Evolutionary conservation across 2,888 invertebrate genomes (phyloP).

Genomic region (Tachystola acroxantha): DNA sequence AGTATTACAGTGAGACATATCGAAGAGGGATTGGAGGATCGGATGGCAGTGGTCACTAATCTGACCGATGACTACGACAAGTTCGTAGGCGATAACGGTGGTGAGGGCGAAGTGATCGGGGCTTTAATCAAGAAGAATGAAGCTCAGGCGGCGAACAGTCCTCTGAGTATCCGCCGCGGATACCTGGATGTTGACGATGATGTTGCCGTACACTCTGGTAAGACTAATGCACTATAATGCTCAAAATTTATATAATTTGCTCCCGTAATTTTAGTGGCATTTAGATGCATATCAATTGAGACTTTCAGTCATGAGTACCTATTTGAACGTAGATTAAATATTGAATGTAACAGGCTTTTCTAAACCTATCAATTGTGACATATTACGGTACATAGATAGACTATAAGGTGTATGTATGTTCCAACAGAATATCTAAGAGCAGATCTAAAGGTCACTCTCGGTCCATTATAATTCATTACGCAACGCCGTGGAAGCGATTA

Average conservation of each 20-base stretch:
- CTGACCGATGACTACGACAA: conserved; percentile 61
- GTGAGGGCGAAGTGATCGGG: conserved; percentile 58
- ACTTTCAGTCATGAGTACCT: no score
- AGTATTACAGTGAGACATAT: conserved; percentile 74
- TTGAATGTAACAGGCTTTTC: conserved; percentile 27
- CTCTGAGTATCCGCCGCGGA: conserved; percentile 64
- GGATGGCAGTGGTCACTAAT: conserved; percentile 52
- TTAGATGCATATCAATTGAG: neutral
- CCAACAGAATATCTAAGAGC: neutral
- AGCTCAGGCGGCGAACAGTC: conserved; percentile 60
- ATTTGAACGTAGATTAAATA: conserved; percentile 18
- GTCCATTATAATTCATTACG: conserved; percentile 19
- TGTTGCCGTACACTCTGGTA: conserved; percentile 86
- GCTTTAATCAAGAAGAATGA: conserved; percentile 69
- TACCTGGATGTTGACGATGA: conserved; percentile 81
- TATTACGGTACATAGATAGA: neutral
- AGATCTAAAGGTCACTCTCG: neutral
- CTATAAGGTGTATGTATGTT: neutral
- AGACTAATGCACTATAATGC: no score
- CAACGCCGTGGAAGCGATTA: conserved; percentile 18
- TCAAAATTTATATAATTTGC: no score
- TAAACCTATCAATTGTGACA: conserved; percentile 12
- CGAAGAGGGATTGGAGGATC: conserved; percentile 64
- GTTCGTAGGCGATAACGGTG: conserved; percentile 58
- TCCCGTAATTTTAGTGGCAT: no score